Conservation (phyloP, 2,888 invertebrate genomes). For the Dasypolia templi region DNA sequence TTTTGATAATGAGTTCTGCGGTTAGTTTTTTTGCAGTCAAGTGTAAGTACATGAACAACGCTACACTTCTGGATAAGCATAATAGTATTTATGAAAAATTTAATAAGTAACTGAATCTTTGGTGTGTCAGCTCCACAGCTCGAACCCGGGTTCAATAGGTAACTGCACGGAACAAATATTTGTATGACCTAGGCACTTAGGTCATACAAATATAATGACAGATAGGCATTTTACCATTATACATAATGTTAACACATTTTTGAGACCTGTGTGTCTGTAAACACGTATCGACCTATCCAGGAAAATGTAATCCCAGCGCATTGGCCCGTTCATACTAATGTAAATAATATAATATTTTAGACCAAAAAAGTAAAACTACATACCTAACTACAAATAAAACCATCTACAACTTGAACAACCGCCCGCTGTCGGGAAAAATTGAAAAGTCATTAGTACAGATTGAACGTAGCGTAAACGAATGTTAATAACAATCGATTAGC, state of each 20-base stretch:
- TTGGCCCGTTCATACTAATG: not conserved
- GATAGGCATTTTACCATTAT: too few species aligned
- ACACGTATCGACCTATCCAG: not conserved
- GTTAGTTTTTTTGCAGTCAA: slow-evolving; percentile 2
- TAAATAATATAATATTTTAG: not conserved
- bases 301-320: not conserved
- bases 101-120: not conserved
- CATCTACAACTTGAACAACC: not conserved
- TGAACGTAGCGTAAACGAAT: not conserved
- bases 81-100: not conserved
- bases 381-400: not conserved
- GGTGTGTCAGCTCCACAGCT: too few species aligned
- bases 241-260: not conserved
- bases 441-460: not conserved
- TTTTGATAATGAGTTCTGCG: slow-evolving; percentile 7
- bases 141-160: not conserved
- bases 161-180: not conserved
- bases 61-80: not conserved
- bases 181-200: too few species aligned
- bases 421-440: not conserved
- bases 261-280: not conserved
- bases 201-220: too few species aligned
- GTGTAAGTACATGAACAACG: not conserved
- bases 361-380: not conserved
- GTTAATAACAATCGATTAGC: not conserved